Percentiles rank a stretch among this genome's conserved stretches.
Evolutionary conservation across 1,140 invertebrate species (phyloP).

Genomic region (Arion vulgaris): DNA sequence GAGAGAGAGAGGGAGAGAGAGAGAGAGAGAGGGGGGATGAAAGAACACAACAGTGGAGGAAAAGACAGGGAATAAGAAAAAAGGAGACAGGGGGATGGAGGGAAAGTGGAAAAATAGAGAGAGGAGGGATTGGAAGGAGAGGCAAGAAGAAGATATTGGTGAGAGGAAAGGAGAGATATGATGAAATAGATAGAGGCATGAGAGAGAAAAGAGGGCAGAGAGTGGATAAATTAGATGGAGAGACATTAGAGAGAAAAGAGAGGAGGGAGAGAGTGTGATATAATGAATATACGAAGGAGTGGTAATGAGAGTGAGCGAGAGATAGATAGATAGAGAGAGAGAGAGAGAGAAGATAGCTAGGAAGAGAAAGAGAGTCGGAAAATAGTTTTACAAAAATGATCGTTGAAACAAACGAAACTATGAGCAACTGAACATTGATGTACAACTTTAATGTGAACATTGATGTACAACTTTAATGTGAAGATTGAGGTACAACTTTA

Average conservation of each 20-base stretch:
- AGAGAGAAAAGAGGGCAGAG: neutral
- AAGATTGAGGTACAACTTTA: no score
- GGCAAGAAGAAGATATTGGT: constrained; percentile 20
- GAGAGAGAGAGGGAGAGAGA: neutral
- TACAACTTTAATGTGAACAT: no score
- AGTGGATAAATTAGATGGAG: neutral
- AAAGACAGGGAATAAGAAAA: neutral
- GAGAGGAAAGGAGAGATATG: no score
- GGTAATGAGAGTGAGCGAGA: neutral
- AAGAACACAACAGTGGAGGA: neutral
- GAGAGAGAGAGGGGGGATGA: neutral
- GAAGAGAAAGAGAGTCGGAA: no score
- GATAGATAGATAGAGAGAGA: neutral
- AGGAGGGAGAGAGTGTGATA: neutral
- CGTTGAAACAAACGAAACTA: no score
- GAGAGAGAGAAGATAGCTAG: no score
- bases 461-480: no score
- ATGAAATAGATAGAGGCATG: no score
- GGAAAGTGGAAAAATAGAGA: neutral
- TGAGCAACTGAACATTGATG: no score
- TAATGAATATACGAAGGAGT: neutral
- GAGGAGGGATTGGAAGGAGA: constrained; percentile 4
- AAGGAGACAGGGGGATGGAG: neutral
- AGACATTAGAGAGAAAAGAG: neutral
- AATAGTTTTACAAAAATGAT: no score